phyloP scores from a whole-genome alignment of 2,113 vertebrate species.

The Alces alces region DNA sequence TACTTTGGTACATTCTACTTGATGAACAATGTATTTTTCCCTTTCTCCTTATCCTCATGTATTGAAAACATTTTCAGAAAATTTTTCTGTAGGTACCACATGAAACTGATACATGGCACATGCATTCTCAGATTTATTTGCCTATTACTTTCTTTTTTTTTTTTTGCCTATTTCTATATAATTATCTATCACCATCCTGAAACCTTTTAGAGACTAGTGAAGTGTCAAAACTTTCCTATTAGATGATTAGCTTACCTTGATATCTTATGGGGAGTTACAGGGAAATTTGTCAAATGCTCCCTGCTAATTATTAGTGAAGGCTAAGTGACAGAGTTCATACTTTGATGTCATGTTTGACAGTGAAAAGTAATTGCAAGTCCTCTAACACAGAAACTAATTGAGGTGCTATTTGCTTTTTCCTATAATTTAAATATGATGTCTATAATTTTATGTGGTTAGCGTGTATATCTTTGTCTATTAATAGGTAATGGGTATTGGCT shows the following conservation, averaged over 20 bases:
- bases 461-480: constrained; percentile 63
- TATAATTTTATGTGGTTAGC: constrained; percentile 67
- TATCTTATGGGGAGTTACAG: constrained; percentile 67
- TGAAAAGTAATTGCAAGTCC: constrained; percentile 67
- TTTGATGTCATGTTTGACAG: constrained; percentile 63
- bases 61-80: constrained; percentile 75
- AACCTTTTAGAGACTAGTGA: constrained; percentile 73
- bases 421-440: constrained; percentile 73
- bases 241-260: constrained; percentile 65
- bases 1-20: constrained; percentile 36
- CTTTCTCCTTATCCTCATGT: constrained; percentile 61
- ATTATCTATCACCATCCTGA: constrained; percentile 69
- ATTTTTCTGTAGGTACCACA: constrained; percentile 73
- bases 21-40: constrained; percentile 67
- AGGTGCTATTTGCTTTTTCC: constrained; percentile 70
- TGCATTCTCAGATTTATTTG: constrained; percentile 74
- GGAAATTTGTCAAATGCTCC: constrained; percentile 69
- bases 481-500: constrained; percentile 40
- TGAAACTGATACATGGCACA: constrained; percentile 74
- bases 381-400: constrained; percentile 74
- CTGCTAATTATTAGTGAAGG: constrained; percentile 79
- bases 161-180: constrained; percentile 63
- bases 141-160: not conserved
- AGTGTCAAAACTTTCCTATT: constrained; percentile 75
- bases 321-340: constrained; percentile 69